Evolutionary conservation across 53 echinoderm and acorn worm genomes (phyloP), one percentile per base, ranked within the genome.

Genomic region (Apostichopus leukothele): DNA sequence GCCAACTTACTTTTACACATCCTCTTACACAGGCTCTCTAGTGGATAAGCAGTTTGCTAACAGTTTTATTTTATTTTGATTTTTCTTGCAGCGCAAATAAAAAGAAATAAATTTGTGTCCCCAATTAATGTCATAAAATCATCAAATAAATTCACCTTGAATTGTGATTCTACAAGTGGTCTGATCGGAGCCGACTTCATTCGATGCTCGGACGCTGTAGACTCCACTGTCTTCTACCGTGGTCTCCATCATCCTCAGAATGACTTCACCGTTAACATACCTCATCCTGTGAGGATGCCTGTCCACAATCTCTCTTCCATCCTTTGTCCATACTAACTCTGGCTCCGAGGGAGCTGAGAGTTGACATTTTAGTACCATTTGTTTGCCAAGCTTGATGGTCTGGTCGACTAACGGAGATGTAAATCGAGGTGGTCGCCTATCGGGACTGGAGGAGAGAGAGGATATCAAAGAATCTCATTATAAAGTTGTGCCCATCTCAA

Each of bases 231-330:
- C 88, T 16, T 87, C 53, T 7, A 74, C 73, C 7, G 74, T 27
- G 16, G 88, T 87, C 74, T 87, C 88, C 88, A 87, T 87, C 74
- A 87, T n/a, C 18, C 88, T 53, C n/a, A 87, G 75, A 50, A 87
- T 87, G 16, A 87, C 88, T 75, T 87, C 88, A 3, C 88, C 88
- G 20, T 87, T 87, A n/a, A 87, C 75, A 5, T 87, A 87, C 12
- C 88, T 87, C 88, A 87, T 74, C 19, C 88, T 53, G 53, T 87
- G 75, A 53, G 88, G 88, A 12, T 75, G 88, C 13, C 74, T 52
- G 75, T 87, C 88, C 1, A 21, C 73, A 22, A 87, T 52, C 51
- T 52, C 75, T 5, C 18, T n/a, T 14, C 88, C 88, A 75, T 87
- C 88, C 75, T 87, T 87, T 6, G 21, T 75, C 88, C 88, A 87